Evolutionary conservation across 2,888 invertebrate species (phyloP).

Genomic region (Cephonodes hylas): DNA sequence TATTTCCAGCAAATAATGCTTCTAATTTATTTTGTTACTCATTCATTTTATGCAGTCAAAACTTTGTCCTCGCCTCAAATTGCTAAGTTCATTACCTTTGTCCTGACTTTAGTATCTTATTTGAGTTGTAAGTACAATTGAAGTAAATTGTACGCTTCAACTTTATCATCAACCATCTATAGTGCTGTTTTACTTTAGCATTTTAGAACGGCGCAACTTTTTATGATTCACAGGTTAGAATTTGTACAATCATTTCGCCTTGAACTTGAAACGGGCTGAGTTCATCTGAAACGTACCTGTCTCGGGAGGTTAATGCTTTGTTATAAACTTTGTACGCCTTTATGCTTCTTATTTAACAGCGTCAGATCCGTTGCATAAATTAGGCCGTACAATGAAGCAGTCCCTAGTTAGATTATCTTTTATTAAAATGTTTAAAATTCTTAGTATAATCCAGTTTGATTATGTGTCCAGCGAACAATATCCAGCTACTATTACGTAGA

Average conservation of each 20-base stretch:
- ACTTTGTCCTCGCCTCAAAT: background rate
- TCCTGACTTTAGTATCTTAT: background rate
- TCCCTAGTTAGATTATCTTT: too few relatives aligned
- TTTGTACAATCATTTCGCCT: slow-evolving; percentile 9
- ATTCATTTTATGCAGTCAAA: background rate
- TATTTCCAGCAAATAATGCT: too few relatives aligned
- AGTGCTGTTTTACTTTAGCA: background rate
- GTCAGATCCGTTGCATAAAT: too few relatives aligned
- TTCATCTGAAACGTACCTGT: background rate
- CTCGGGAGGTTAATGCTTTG: background rate
- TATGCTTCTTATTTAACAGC: background rate
- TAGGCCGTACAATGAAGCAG: too few relatives aligned
- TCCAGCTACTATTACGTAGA: too few relatives aligned
- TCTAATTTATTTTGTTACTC: background rate
- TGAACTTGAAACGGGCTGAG: background rate
- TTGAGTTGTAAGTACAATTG: background rate
- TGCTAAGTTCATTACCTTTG: background rate
- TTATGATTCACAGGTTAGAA: slow-evolving; percentile 2
- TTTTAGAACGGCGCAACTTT: slow-evolving; percentile 4
- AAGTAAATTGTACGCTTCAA: background rate
- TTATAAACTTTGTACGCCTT: background rate
- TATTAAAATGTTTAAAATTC: too few relatives aligned
- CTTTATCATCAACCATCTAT: background rate
- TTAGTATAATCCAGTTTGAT: too few relatives aligned
- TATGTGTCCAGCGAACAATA: too few relatives aligned